Conservation (phyloP, 1,140 invertebrate genomes). For the Laupala kohalensis region DNA sequence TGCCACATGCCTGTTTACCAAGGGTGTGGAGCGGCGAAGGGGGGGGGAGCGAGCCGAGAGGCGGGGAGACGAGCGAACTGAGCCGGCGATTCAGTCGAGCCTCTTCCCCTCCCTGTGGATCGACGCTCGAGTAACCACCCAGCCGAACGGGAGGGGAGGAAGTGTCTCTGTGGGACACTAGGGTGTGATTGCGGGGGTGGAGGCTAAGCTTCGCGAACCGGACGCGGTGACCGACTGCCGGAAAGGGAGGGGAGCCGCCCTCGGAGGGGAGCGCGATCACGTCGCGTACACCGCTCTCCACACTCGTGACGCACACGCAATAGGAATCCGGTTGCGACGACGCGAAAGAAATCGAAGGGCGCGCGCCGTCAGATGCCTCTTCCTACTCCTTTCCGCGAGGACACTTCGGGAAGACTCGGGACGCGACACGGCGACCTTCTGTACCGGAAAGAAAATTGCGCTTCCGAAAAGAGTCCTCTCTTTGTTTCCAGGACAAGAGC, state of each 20-base stretch:
- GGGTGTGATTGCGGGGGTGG: not conserved
- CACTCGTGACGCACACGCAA: too few relatives aligned
- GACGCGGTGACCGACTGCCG: too few relatives aligned
- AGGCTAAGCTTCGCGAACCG: not conserved
- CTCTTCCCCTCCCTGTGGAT: not conserved
- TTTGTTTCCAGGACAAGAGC: not conserved
- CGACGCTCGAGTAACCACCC: not conserved
- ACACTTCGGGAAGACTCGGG: too few relatives aligned
- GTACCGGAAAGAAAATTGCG: too few relatives aligned
- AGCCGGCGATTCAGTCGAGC: not conserved
- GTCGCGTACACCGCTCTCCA: too few relatives aligned
- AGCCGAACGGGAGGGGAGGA: not conserved
- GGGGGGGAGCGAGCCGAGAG: not conserved
- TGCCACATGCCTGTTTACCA: not conserved
- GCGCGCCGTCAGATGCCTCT: too few relatives aligned
- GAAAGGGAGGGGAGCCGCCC: not conserved
- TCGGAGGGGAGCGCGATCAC: too few relatives aligned
- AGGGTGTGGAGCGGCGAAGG: not conserved
- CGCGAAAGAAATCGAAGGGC: too few relatives aligned
- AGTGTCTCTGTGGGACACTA: too few relatives aligned
- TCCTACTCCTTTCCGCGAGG: not conserved
- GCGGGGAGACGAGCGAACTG: not conserved
- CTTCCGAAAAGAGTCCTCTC: too few relatives aligned
- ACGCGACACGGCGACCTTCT: too few relatives aligned
- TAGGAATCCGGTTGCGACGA: too few relatives aligned